Evolutionary conservation across 1,140 invertebrate genomes (phyloP), one percentile per base, ranked within the genome.

Genomic region (Rhyacophila brunnea): DNA sequence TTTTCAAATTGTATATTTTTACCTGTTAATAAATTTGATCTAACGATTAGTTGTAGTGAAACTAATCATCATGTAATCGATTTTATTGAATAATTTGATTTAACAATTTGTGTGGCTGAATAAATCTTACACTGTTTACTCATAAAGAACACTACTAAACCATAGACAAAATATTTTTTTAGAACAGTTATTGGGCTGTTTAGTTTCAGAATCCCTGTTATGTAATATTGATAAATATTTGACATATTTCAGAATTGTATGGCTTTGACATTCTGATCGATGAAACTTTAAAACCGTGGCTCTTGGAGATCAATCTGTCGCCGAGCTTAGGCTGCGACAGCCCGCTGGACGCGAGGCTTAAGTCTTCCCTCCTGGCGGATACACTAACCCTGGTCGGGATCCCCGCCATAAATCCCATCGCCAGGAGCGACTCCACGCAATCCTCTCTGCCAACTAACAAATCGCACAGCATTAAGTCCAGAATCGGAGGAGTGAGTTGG

Each of bases 191-290:
- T 17, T 40, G 11, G 15, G 38, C 5, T 40, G 38, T 15, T 50
- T 2, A 50, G 35, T 10, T n/a, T 19, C 20, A 18, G 17, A 2
- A n/a, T n/a, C 40, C 40, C 11, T 36, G 15, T 18, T 38, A 11
- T 36, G 34, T 5, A 52, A 10, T 11, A 17, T n/a, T n/a, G 1
- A 15, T n/a, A n/a, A 3, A 28, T 9, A 28, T 28, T 28, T 28
- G 40, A 15, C 7, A 38, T 32, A 34, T 64, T 64, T 18, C 82
- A 92, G 93, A 98, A 77, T 72, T 98, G 15, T 98, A 94, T 74
- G 95, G 95, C n/a, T 96, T 96, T 75, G 95, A 98, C 75, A 92
- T 97, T 60, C 74, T 98, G 13, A 87, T 98, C 44, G 95, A 98
- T 75, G 87, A 91, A 54, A 87, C 87, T 57, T 74, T 96, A 55